Evolutionary conservation across 2,113 vertebrate species (phyloP).

Genomic region (Siniperca knerii): DNA sequence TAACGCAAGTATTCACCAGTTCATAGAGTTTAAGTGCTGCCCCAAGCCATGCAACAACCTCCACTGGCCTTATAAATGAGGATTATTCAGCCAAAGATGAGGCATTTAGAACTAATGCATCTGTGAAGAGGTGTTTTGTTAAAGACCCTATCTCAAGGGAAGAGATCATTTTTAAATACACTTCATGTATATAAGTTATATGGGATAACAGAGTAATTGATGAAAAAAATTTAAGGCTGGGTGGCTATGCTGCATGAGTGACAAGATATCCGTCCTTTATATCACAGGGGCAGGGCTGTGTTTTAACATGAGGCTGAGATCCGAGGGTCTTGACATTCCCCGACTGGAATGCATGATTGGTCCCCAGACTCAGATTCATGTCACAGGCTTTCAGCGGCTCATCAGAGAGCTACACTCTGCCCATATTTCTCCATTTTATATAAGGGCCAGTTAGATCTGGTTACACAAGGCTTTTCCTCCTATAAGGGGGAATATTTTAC

Average conservation of each 20-base stretch:
- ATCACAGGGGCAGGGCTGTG: conserved; percentile 36
- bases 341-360: conserved; percentile 66
- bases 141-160: conserved; percentile 33
- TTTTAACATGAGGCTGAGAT: conserved; percentile 60
- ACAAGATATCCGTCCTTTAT: conserved; percentile 43
- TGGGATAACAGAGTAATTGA: conserved; percentile 33
- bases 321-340: conserved; percentile 53
- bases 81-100: conserved; percentile 61
- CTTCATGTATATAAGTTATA: conserved; percentile 29
- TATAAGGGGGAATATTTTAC: conserved; percentile 57
- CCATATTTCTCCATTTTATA: conserved; percentile 77
- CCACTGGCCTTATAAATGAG: conserved; percentile 67
- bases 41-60: conserved; percentile 64
- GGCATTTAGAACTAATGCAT: conserved; percentile 48
- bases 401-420: conserved; percentile 58
- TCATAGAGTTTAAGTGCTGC: conserved; percentile 77
- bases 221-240: conserved; percentile 20
- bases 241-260: conserved; percentile 37
- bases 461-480: conserved; percentile 64
- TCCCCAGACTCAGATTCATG: conserved; percentile 69
- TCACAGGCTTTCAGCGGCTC: conserved; percentile 76
- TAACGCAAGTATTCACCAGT: conserved; percentile 65
- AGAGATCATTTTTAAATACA: conserved; percentile 44
- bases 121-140: conserved; percentile 50
- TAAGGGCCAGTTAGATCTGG: conserved; percentile 59